phyloP scores from a whole-genome alignment of 2,888 invertebrate genomes.

The Cheilosia urbana region DNA sequence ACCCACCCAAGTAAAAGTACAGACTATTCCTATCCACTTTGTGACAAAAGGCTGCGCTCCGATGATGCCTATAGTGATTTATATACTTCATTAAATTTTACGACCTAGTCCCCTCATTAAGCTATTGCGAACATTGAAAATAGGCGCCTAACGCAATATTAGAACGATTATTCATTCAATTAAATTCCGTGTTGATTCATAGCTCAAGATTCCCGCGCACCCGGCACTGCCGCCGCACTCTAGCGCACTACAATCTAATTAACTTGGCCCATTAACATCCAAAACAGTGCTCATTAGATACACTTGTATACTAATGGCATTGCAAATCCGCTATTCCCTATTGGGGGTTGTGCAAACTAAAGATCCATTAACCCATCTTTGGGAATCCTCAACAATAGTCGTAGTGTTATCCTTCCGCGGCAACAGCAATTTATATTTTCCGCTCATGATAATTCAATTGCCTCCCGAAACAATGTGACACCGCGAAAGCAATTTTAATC shows the following conservation, averaged over 20 bases:
- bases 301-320: constrained; percentile 33
- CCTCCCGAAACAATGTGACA: constrained; percentile 66
- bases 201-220: not conserved
- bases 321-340: constrained; percentile 29
- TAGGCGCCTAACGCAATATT: constrained; percentile 7
- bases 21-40: not conserved
- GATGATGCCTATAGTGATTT: not conserved
- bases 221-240: not conserved
- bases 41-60: not conserved
- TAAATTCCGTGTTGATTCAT: constrained; percentile 30
- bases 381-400: constrained; percentile 25
- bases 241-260: constrained; percentile 47
- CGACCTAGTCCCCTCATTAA: not conserved
- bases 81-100: constrained; percentile 19
- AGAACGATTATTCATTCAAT: constrained; percentile 37
- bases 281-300: constrained; percentile 45
- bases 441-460: constrained; percentile 70
- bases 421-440: constrained; percentile 71
- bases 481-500: constrained; percentile 71
- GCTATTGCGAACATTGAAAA: constrained; percentile 10
- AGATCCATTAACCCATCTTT: constrained; percentile 56
- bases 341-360: constrained; percentile 35
- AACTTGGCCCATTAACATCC: constrained; percentile 64
- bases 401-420: constrained; percentile 58
- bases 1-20: no score